These are phyloP conservation scores for Spheniscus mendiculus DNA, from an alignment of 2,113 vertebrate genomes.

Conservation along the genomic window DNA sequence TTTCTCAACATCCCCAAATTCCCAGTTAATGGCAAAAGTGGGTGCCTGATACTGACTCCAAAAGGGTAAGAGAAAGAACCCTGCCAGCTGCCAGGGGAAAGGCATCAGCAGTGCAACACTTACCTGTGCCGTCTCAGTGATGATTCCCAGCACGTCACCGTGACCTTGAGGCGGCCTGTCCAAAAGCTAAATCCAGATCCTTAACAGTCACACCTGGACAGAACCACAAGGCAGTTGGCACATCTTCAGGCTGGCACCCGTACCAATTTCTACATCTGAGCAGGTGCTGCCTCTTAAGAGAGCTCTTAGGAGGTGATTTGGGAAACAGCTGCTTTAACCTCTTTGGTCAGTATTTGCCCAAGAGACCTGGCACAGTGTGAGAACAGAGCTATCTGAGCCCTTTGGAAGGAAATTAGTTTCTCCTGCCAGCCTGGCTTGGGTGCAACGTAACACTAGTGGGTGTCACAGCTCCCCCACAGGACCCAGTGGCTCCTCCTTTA, in stretches of 20 bases:
- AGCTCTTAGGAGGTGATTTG: neutral
- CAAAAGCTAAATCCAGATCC: neutral
- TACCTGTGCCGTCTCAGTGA: neutral
- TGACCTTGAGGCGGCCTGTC: neutral
- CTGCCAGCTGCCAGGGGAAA: neutral
- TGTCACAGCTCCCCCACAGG: neutral
- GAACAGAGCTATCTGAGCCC: neutral
- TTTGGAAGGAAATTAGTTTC: neutral
- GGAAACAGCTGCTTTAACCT: neutral
- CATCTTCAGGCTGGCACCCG: neutral
- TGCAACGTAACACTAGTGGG: rapidly evolving
- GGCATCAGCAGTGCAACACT: neutral
- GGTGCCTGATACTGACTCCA: neutral
- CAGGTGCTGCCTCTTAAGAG: neutral
- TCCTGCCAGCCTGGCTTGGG: neutral
- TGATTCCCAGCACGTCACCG: neutral
- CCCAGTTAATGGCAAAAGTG: neutral
- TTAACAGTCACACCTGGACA: neutral
- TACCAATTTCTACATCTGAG: neutral
- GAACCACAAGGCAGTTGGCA: neutral
- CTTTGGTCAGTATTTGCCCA: neutral
- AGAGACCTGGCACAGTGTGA: neutral
- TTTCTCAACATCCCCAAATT: neutral
- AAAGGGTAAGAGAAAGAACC: neutral
- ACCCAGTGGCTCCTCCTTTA: neutral